Evolutionary conservation across 1,140 invertebrate genomes (phyloP), one percentile per base, ranked within the genome.

Genomic region (Portunus trituberculatus): DNA sequence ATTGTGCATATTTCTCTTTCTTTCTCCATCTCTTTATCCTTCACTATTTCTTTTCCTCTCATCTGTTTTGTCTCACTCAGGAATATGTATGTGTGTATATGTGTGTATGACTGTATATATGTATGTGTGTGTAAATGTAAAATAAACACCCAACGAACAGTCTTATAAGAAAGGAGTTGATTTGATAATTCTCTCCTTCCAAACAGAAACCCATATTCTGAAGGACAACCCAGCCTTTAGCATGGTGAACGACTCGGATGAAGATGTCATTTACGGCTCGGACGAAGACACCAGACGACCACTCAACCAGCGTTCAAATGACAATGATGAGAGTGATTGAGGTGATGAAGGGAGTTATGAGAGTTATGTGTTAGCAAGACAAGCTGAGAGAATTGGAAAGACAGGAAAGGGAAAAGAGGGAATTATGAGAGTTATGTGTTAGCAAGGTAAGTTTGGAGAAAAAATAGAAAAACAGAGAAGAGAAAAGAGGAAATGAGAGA

Each of bases 221-320:
- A 99, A 99, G 97, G 99, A 99, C 97, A 99, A 99, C 97, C 99
- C 99, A 87, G 98, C 99, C 10, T 98, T 99, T 97, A 99, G 99
- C 16, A 99, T 99, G 99, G 98, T 99, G 93, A 99, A 99, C 97
- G 99, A 99, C 97, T 99, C 99, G 0, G 99, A 99, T 97, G 99
- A 99, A 97, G 99, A 99, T 96, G 98, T 99, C 10, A 98, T 99
- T 96, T 99, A 99, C 97, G 99, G 99, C 96, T 99, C 98, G 45
- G 98, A 99, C 96, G 98, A 99, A 96, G 98, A 99, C 83, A 96
- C 96, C 12, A 96, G 96, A 39, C 94, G 96, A 12, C 97, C 97
- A n/a, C 96, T 97, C 46, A 97, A 97, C 84, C 92, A 87, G 32
- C 95, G 96, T 29, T 96, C 96, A 82, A 96, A 96, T 89, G 96